These are phyloP conservation scores for Chascanopsetta lugubris DNA, from an alignment of 2,113 vertebrate species.

Conservation along the genomic window DNA sequence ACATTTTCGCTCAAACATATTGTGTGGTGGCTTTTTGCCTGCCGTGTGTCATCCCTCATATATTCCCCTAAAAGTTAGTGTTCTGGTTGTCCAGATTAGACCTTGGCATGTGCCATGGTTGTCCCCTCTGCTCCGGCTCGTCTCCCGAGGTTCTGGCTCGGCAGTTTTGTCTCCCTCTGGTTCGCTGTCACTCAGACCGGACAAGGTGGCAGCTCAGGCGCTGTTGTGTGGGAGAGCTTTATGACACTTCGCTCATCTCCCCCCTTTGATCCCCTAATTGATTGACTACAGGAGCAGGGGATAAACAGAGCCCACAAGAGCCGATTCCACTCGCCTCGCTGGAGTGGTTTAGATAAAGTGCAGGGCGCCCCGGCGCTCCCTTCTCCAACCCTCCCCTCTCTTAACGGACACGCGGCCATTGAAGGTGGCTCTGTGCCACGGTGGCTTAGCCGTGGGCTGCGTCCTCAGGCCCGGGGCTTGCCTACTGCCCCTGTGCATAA, in stretches of 20 bases:
- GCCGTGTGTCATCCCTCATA: constrained; percentile 56
- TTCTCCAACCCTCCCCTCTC: constrained; percentile 51
- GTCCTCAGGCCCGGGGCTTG: constrained; percentile 68
- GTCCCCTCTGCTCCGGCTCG: constrained; percentile 69
- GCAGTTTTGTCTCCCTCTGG: constrained; percentile 61
- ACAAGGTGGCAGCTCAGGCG: constrained; percentile 73
- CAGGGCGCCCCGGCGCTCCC: constrained; percentile 53
- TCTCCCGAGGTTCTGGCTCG: constrained; percentile 57
- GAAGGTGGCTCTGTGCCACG: constrained; percentile 78
- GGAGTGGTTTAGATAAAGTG: constrained; percentile 83
- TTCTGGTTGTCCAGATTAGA: constrained; percentile 77
- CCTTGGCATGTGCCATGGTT: constrained; percentile 73
- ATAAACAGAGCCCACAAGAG: constrained; percentile 81
- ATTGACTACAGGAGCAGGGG: constrained; percentile 84
- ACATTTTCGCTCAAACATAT: constrained; percentile 18
- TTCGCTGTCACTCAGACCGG: constrained; percentile 73
- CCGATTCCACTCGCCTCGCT: constrained; percentile 81
- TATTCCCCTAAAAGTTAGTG: constrained; percentile 66
- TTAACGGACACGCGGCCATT: constrained; percentile 72
- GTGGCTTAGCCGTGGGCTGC: constrained; percentile 78
- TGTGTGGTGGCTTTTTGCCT: constrained; percentile 46
- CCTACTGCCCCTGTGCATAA: constrained; percentile 69
- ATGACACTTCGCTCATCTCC: constrained; percentile 76
- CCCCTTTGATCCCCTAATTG: constrained; percentile 85
- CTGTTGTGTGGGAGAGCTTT: constrained; percentile 74